These are phyloP conservation scores for Papilio gigon DNA, from an alignment of 2,888 invertebrate genomes.

Conservation along the genomic window DNA sequence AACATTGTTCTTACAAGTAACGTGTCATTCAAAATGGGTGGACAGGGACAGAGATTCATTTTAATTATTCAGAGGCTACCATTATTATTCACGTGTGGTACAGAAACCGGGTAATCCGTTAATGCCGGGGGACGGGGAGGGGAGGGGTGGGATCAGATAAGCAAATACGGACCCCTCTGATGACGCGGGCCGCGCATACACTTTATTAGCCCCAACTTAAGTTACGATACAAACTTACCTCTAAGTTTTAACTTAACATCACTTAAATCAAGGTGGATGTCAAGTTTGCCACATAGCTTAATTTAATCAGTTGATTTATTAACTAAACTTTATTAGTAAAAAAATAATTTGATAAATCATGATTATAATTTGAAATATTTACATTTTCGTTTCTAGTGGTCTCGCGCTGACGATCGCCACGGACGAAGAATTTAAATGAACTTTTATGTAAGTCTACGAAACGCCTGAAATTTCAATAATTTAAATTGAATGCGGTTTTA, in stretches of 20 bases:
- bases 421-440: conserved; percentile 2
- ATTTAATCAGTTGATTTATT: background rate
- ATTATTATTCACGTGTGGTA: conserved; percentile 38
- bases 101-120: conserved; percentile 26
- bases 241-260: conserved; percentile 16
- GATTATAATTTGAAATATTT: conserved; percentile 4
- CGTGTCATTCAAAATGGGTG: background rate
- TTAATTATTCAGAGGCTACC: conserved; percentile 23
- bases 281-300: background rate
- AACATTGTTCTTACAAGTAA: background rate
- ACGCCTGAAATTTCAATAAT: conserved; percentile 10
- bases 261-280: background rate
- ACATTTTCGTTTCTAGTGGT: conserved; percentile 5
- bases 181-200: conserved; percentile 21
- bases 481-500: background rate
- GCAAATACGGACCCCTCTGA: conserved; percentile 33
- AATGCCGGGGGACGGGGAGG: conserved; percentile 21
- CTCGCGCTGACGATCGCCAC: background rate
- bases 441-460: background rate
- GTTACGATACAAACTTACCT: conserved; percentile 16
- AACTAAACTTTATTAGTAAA: too few relatives aligned
- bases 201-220: conserved; percentile 34
- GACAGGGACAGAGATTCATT: conserved; percentile 25
- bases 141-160: conserved; percentile 39
- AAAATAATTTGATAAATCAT: too few relatives aligned